Percentiles rank a stretch among this genome's conserved stretches.
phyloP scores from a whole-genome alignment of 1,140 invertebrate species.

The Zaprionus taronus region DNA sequence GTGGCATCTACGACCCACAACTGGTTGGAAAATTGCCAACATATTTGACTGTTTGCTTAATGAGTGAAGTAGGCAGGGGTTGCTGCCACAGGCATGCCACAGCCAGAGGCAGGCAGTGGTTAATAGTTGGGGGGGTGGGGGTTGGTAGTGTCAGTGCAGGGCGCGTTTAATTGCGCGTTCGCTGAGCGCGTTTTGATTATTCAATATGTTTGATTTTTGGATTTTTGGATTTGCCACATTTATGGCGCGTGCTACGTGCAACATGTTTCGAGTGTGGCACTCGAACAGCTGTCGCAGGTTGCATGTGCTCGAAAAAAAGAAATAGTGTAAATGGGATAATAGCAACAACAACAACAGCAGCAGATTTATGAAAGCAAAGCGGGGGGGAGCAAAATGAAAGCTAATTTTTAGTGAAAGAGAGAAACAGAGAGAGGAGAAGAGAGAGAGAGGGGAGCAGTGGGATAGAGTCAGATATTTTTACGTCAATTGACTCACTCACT shows the following conservation, averaged over 20 bases:
- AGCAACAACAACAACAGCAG: neutral
- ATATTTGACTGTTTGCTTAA: slow-evolving; percentile 80
- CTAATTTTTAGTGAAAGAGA: slow-evolving; percentile 57
- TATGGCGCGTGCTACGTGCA: slow-evolving; percentile 46
- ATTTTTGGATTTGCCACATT: slow-evolving; percentile 60
- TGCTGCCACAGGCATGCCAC: neutral
- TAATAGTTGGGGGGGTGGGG: slow-evolving; percentile 12
- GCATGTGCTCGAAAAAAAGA: slow-evolving; percentile 43
- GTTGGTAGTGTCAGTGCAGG: neutral
- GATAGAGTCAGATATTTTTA: slow-evolving; percentile 51
- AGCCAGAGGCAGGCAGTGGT: too few species aligned
- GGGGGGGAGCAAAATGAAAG: slow-evolving; percentile 47
- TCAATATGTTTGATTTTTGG: slow-evolving; percentile 82
- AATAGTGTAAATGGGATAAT: neutral
- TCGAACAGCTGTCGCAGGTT: slow-evolving; percentile 63
- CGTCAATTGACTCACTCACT: slow-evolving; percentile 22
- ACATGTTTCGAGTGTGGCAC: slow-evolving; percentile 50
- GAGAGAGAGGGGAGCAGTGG: neutral
- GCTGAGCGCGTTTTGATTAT: slow-evolving; percentile 65
- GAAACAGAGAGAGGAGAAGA: slow-evolving; percentile 41
- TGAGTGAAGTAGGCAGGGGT: slow-evolving; percentile 51
- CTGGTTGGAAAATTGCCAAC: slow-evolving; percentile 76
- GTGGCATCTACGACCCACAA: slow-evolving; percentile 58
- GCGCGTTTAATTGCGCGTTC: slow-evolving; percentile 28
- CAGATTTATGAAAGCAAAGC: neutral